Evolutionary conservation across 1,140 invertebrate genomes (phyloP).

Genomic region (Pissodes strobi): DNA sequence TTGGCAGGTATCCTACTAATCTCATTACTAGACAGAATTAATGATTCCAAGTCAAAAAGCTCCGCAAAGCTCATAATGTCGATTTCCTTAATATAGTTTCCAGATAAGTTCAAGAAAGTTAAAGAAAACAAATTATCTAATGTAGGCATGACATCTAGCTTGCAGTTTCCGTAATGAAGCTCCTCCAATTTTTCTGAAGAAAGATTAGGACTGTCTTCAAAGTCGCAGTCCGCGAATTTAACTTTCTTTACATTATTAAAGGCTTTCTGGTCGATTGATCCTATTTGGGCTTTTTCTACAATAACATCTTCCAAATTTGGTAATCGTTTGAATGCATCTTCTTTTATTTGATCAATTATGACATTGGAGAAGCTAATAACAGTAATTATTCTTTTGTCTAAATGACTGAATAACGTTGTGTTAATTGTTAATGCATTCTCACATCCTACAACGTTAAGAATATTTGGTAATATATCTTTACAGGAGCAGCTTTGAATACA

Average conservation of each 20-base stretch:
- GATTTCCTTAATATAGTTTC: conserved; percentile 47
- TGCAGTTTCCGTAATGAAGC: conserved; percentile 46
- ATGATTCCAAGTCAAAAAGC: conserved; percentile 41
- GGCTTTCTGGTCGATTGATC: conserved; percentile 37
- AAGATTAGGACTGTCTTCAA: conserved; percentile 38
- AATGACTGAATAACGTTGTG: conserved; percentile 18
- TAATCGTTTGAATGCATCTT: conserved; percentile 38
- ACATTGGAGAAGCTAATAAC: conserved; percentile 37
- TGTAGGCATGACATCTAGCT: conserved; percentile 41
- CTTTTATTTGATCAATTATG: conserved; percentile 36
- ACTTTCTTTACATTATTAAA: conserved; percentile 39
- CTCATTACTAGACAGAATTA: conserved; percentile 49
- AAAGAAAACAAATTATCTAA: conserved; percentile 42
- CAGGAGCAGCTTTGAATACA: conserved; percentile 33
- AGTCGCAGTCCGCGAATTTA: conserved; percentile 36
- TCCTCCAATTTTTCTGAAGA: conserved; percentile 45
- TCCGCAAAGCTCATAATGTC: conserved; percentile 43
- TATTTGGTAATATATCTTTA: conserved; percentile 22
- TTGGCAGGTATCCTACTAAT: conserved; percentile 42
- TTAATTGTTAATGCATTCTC: conserved; percentile 31
- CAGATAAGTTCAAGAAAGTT: conserved; percentile 41
- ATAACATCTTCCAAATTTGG: conserved; percentile 36
- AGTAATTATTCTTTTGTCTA: conserved; percentile 22
- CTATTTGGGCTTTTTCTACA: conserved; percentile 37
- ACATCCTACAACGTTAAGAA: conserved; percentile 28